phyloP scores from a whole-genome alignment of 2,797 vertebrate genomes.

The Lophotriccus pileatus region DNA sequence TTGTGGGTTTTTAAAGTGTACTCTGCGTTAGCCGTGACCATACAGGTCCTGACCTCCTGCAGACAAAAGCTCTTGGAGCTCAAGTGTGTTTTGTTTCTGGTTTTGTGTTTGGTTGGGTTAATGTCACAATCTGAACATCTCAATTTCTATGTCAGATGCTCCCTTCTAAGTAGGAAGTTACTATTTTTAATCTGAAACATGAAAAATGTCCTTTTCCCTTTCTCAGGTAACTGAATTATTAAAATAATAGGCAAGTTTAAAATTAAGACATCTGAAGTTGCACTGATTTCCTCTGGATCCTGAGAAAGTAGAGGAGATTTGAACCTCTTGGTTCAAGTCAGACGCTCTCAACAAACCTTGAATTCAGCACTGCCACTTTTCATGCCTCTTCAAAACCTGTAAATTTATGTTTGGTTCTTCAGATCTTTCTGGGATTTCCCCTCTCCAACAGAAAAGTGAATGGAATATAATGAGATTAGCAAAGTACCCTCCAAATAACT shows the following conservation, averaged over 20 bases:
- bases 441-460: not conserved
- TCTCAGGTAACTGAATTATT: not conserved
- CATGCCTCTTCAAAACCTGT: not conserved
- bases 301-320: not conserved
- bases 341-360: not conserved
- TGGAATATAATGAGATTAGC: not conserved
- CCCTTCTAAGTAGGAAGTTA: not conserved
- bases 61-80: not conserved
- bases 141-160: not conserved
- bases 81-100: not conserved
- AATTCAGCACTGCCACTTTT: not conserved
- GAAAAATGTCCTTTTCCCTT: not conserved
- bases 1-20: not conserved
- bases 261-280: not conserved
- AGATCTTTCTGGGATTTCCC: not conserved
- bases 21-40: not conserved
- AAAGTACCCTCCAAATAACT: not conserved
- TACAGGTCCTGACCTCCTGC: not conserved
- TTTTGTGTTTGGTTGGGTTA: not conserved
- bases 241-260: not conserved
- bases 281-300: not conserved
- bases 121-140: not conserved
- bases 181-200: not conserved
- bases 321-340: not conserved
- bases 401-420: not conserved